Evolutionary conservation across 2,888 invertebrate genomes (phyloP).

Genomic region (Parascotia fuliginaria): DNA sequence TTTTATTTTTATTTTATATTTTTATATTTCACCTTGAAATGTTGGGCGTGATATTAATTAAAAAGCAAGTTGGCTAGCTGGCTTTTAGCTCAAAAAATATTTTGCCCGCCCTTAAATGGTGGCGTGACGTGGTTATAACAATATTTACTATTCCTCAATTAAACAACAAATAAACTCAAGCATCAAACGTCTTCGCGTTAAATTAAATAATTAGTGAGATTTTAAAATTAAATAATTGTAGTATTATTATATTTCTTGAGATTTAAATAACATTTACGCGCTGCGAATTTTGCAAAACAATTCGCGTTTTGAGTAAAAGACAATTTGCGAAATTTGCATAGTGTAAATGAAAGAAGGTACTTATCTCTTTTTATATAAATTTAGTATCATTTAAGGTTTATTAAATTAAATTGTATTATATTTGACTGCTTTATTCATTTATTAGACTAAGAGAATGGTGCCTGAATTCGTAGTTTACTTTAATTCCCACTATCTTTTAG

Average conservation of each 20-base stretch:
- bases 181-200: slow-evolving; percentile 42
- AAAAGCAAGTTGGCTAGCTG: slow-evolving; percentile 11
- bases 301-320: neutral
- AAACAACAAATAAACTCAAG: slow-evolving; percentile 19
- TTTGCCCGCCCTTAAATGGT: slow-evolving; percentile 34
- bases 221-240: slow-evolving; percentile 41
- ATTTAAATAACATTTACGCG: slow-evolving; percentile 8
- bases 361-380: slow-evolving; percentile 21
- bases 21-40: neutral
- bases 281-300: neutral
- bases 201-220: slow-evolving; percentile 53
- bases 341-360: neutral
- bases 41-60: neutral
- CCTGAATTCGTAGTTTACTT: slow-evolving; percentile 65
- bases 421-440: slow-evolving; percentile 34
- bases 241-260: slow-evolving; percentile 40
- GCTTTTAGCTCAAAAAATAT: slow-evolving; percentile 31
- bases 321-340: neutral
- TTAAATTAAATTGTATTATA: slow-evolving; percentile 17
- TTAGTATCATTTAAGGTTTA: slow-evolving; percentile 18
- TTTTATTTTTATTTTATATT: too few relatives aligned
- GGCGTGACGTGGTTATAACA: slow-evolving; percentile 10
- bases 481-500: slow-evolving; percentile 37
- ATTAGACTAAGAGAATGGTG: slow-evolving; percentile 78
- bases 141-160: slow-evolving; percentile 15